A percentile compares a stretch with the other conserved stretches of the same genome.
Evolutionary conservation across 2,888 invertebrate genomes (phyloP).

Genomic region (Gortyna flavago): DNA sequence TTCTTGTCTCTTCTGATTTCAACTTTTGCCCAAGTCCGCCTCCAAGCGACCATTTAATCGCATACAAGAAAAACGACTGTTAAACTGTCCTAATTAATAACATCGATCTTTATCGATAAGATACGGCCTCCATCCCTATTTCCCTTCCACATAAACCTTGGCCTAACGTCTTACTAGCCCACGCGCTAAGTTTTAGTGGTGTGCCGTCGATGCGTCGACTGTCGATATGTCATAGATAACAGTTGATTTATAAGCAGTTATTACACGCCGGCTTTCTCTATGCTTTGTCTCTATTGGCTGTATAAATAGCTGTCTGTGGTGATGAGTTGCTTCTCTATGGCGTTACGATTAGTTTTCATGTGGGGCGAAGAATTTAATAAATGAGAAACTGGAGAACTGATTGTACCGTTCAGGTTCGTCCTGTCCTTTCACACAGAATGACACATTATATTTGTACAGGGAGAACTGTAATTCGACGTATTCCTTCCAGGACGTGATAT

Average conservation of each 20-base stretch:
- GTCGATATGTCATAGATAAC: constrained; percentile 61
- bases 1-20: background rate
- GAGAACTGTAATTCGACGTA: no score
- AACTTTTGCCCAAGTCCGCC: background rate
- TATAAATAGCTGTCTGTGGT: constrained; percentile 55
- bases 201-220: constrained; percentile 49
- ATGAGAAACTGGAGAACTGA: background rate
- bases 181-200: constrained; percentile 57
- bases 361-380: constrained; percentile 2
- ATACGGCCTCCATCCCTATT: constrained; percentile 19
- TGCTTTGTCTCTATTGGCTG: constrained; percentile 60
- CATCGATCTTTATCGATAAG: constrained; percentile 33
- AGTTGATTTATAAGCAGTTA: constrained; percentile 60
- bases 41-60: background rate
- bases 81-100: constrained; percentile 17
- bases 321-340: constrained; percentile 45
- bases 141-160: constrained; percentile 17
- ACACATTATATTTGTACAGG: no score
- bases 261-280: constrained; percentile 61
- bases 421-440: no score
- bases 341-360: constrained; percentile 44
- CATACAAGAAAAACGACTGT: constrained; percentile 1
- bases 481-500: no score
- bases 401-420: background rate
- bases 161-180: constrained; percentile 59